A percentile compares a stretch with the other conserved stretches of the same genome.
Evolutionary conservation across 2,797 vertebrate genomes (phyloP).

Genomic region (Tamandua tetradactyla): DNA sequence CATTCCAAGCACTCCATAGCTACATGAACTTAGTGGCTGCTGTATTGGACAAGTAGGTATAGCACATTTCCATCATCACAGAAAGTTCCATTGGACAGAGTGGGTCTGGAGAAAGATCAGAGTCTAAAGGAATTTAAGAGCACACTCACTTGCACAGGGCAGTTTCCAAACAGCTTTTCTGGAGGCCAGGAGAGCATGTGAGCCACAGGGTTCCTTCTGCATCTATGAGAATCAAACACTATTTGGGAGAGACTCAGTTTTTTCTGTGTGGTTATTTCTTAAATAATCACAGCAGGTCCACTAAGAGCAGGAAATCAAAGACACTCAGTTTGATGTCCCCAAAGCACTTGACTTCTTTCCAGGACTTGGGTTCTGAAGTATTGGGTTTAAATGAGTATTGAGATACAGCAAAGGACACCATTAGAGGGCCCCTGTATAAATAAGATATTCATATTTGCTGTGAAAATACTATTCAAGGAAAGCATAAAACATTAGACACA

Average conservation of each 20-base stretch:
- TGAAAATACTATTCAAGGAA: conserved; percentile 38
- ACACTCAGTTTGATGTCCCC: not conserved
- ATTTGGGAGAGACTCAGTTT: not conserved
- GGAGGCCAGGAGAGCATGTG: not conserved
- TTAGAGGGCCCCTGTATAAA: not conserved
- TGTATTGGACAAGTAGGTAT: not conserved
- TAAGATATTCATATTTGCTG: not conserved
- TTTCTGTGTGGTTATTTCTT: not conserved
- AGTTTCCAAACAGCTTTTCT: not conserved
- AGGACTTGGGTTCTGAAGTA: not conserved
- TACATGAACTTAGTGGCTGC: not conserved
- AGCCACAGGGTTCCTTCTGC: not conserved
- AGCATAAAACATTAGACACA: conserved; percentile 21
- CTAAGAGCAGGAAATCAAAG: not conserved
- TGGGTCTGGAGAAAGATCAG: not conserved
- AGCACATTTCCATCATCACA: not conserved
- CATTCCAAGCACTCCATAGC: not conserved
- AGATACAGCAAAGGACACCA: not conserved
- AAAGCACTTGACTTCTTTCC: not conserved
- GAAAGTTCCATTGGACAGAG: not conserved
- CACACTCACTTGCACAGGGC: fast-evolving
- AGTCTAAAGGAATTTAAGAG: not conserved
- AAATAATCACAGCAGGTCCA: not conserved
- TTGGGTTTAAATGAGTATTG: not conserved
- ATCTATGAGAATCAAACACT: not conserved